Percentiles rank a stretch among this genome's conserved stretches.
phyloP scores from a whole-genome alignment of 2,797 vertebrate species.

The Streptopelia turtur region DNA sequence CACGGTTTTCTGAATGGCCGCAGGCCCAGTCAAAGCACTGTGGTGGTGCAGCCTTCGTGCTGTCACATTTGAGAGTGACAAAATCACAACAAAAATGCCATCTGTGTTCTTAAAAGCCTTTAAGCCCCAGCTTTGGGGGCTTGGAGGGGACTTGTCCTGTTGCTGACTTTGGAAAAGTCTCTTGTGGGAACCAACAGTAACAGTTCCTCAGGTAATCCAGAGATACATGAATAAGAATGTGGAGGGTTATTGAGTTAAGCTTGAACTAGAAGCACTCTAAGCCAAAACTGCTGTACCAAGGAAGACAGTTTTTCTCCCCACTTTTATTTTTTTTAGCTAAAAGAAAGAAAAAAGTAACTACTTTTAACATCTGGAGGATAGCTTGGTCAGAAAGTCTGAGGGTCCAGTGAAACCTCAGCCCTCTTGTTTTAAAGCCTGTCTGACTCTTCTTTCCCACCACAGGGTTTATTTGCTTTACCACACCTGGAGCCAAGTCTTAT shows the following conservation, averaged over 20 bases:
- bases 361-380: background rate
- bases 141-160: background rate
- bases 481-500: slow-evolving; percentile 96
- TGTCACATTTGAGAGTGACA: background rate
- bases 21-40: background rate
- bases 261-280: background rate
- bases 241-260: background rate
- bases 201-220: background rate
- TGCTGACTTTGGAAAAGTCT: background rate
- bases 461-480: slow-evolving; percentile 99
- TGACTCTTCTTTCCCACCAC: slow-evolving; percentile 30
- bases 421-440: background rate
- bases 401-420: background rate
- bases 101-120: background rate
- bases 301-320: fast-evolving
- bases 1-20: background rate
- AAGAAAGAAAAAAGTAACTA: background rate
- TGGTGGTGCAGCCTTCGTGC: background rate
- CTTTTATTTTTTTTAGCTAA: background rate
- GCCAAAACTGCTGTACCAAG: background rate
- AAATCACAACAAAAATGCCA: background rate
- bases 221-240: background rate
- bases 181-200: background rate
- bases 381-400: background rate
- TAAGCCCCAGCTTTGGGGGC: background rate